These are phyloP conservation scores for Sternotherus odoratus DNA, from an alignment of 2,797 vertebrate species.

Conservation along the genomic window DNA sequence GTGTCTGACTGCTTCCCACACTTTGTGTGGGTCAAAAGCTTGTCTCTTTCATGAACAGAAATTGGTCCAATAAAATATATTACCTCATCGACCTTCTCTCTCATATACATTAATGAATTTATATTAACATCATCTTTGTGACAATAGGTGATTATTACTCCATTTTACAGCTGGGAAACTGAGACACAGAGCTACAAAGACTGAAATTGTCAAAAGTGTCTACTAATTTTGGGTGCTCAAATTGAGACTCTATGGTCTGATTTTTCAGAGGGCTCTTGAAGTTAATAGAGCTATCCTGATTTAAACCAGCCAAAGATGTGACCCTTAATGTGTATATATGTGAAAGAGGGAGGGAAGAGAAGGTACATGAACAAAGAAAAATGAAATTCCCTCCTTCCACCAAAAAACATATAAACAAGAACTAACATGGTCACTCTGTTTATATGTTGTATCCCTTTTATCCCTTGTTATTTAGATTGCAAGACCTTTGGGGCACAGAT, in stretches of 20 bases:
- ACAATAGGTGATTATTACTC: background rate
- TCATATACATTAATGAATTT: background rate
- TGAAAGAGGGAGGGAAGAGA: background rate
- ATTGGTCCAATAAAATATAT: background rate
- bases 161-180: background rate
- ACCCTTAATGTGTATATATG: background rate
- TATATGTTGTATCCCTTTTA: background rate
- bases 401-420: rapidly evolving
- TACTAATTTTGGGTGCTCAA: background rate
- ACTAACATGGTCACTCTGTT: background rate
- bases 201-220: background rate
- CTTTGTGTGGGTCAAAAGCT: too few species aligned
- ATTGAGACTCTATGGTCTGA: background rate
- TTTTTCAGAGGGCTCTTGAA: background rate
- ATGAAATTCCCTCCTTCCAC: background rate
- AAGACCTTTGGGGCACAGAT: background rate
- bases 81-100: background rate
- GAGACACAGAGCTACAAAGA: too few species aligned
- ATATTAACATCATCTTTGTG: background rate
- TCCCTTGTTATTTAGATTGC: background rate
- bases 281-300: background rate
- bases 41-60: background rate
- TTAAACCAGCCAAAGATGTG: background rate
- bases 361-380: background rate
- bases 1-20: background rate